Evolutionary conservation across 2,888 invertebrate genomes (phyloP).

Genomic region (Epinotia brunnichana): DNA sequence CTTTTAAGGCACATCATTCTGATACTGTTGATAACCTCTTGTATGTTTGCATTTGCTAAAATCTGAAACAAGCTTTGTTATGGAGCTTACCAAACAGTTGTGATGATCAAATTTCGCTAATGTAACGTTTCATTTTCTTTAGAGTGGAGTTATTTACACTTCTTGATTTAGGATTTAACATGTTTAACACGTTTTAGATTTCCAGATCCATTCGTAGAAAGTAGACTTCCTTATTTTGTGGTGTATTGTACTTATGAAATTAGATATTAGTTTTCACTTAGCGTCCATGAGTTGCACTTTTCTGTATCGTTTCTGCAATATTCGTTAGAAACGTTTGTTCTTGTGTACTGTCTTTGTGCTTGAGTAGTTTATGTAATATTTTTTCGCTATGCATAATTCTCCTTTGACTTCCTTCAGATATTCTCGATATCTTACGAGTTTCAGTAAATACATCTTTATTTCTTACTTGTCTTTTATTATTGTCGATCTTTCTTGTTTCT

Average conservation of each 20-base stretch:
- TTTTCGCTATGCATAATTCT: neutral
- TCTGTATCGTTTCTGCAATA: neutral
- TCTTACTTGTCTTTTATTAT: no score
- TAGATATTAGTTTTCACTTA: neutral
- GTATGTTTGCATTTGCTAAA: neutral
- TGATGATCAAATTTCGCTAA: neutral
- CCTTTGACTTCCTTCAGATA: neutral
- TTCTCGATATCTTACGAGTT: neutral
- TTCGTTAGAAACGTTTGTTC: neutral
- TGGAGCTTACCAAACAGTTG: conserved; percentile 8
- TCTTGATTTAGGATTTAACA: neutral
- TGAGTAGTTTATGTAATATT: neutral
- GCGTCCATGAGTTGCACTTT: neutral
- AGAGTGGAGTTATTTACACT: neutral
- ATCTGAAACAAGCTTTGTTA: conserved; percentile 31
- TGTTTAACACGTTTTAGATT: no score
- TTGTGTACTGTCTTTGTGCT: neutral
- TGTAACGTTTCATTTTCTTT: neutral
- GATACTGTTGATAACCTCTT: conserved; percentile 18
- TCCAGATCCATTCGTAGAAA: neutral
- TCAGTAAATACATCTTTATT: conserved; percentile 1
- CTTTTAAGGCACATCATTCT: conserved; percentile 4
- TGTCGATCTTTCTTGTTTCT: no score
- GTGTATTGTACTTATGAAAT: neutral
- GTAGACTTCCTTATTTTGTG: neutral